Conservation (phyloP, 2,888 invertebrate species). For the Coenonympha glycerion region DNA sequence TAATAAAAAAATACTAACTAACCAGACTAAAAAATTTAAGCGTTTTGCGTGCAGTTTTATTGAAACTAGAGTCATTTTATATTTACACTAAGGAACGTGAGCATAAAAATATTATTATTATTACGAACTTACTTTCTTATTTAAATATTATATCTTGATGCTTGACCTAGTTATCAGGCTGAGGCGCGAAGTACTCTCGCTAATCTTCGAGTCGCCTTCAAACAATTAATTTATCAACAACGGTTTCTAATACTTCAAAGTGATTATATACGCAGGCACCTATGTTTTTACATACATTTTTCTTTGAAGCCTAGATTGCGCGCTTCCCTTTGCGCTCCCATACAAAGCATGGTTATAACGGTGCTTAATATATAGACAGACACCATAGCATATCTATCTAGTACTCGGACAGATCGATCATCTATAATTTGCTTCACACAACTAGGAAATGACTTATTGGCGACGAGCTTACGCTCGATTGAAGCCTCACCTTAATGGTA, state of each 20-base stretch:
- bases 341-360: background rate
- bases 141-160: no score
- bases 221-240: constrained; percentile 7
- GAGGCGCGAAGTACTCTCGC: constrained; percentile 1
- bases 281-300: no score
- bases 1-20: no score
- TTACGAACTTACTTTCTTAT: no score
- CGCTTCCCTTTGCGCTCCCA: constrained; percentile 1
- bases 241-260: background rate
- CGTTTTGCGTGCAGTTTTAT: no score
- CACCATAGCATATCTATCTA: background rate
- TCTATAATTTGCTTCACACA: background rate
- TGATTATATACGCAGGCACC: no score
- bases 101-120: no score
- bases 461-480: background rate
- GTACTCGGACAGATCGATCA: background rate
- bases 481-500: background rate
- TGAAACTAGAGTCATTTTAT: no score
- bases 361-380: background rate
- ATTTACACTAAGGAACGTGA: no score
- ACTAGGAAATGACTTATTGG: background rate
- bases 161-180: background rate
- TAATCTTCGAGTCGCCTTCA: background rate
- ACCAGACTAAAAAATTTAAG: no score
- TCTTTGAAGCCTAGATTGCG: background rate